Conservation (phyloP, 2,888 invertebrate genomes). For the Cyclophora punctaria region DNA sequence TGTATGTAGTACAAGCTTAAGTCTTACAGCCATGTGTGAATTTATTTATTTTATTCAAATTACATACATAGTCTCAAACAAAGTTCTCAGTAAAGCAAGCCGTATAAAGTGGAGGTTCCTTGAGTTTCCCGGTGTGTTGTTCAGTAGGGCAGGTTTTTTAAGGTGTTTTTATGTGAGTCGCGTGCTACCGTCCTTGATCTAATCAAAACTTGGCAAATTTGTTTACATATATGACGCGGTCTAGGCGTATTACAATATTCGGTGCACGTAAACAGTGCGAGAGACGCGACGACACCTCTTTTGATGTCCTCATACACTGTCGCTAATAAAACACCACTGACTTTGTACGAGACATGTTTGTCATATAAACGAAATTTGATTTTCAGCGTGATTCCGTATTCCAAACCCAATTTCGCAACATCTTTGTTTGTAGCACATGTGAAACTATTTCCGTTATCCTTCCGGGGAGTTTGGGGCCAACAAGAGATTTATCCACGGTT, state of each 20-base stretch:
- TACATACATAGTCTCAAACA: no score
- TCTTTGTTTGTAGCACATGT: constrained; percentile 42
- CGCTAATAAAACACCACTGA: constrained; percentile 56
- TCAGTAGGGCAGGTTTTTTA: constrained; percentile 13
- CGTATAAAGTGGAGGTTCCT: constrained; percentile 8
- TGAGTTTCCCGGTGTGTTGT: constrained; percentile 11
- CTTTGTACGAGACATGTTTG: constrained; percentile 50
- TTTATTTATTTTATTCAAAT: no score
- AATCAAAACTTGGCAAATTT: constrained; percentile 69
- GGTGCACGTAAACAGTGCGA: constrained; percentile 57
- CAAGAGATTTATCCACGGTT: constrained; percentile 21
- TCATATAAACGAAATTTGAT: constrained; percentile 57
- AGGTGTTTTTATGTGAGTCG: constrained; percentile 45
- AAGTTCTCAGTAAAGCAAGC: no score
- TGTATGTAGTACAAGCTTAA: no score
- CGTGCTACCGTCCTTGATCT: constrained; percentile 51
- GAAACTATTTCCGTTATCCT: constrained; percentile 37
- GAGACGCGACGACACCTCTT: constrained; percentile 53
- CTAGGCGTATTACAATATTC: constrained; percentile 48
- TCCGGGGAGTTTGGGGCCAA: constrained; percentile 21
- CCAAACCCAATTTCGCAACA: constrained; percentile 43
- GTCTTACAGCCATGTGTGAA: no score
- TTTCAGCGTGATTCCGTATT: constrained; percentile 42
- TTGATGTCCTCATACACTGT: constrained; percentile 52
- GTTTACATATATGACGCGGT: constrained; percentile 58